Base-by-base conservation (phyloP, 2,888 invertebrate species). In the Ormia ochracea region DNA sequence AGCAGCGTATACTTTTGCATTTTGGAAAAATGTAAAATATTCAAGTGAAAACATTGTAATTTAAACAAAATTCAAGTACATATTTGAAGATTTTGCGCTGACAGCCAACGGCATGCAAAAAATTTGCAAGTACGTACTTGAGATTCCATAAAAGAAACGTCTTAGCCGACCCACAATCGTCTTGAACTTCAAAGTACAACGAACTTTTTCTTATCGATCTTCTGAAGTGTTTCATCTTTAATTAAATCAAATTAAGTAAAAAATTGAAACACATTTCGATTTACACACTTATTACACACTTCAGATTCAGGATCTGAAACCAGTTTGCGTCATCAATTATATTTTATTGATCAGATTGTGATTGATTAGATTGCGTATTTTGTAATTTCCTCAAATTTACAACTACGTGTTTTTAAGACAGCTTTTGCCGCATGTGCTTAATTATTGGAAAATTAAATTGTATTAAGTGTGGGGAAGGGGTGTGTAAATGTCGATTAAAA, bases 101-200 rank as follows among this genome's bases (percentile, higher is more conserved):
- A 41, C 38, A n/a, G n/a, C n/a, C n/a, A 36, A 45, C 12, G 17
- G 17, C 17, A 38, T 52, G 19, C 45, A 28, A 5, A 33, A 19
- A 43, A 66, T 36, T 17, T 5, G n/a, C 48, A 69, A 48, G 21
- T 9, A 56, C 33, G 28, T 41, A 56, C 45, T 68, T 68, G 43
- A 33, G 43, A 63, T 69, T 61, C 28, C 21, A 52, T 58, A 63
- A 50, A 38, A 59, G n/a, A 69, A 36, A 31, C 12, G 21, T 36
- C 28, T 48, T 38, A 5, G n/a, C n/a, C n/a, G n/a, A 1, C 45
- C 12, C 38, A 48, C 59, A 66, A 63, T 73, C 68, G 52, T n/a
- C 76, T 80, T 76, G 61, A 80, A 80, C 72, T 76, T 68, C 76
- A 61, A 61, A 76, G 80, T 76, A 68, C 73, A 76, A 73, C 76